Percentiles rank a stretch among this genome's conserved stretches.
phyloP scores from a whole-genome alignment of 2,797 vertebrate genomes.

The Hypotaenidia philippensis region DNA sequence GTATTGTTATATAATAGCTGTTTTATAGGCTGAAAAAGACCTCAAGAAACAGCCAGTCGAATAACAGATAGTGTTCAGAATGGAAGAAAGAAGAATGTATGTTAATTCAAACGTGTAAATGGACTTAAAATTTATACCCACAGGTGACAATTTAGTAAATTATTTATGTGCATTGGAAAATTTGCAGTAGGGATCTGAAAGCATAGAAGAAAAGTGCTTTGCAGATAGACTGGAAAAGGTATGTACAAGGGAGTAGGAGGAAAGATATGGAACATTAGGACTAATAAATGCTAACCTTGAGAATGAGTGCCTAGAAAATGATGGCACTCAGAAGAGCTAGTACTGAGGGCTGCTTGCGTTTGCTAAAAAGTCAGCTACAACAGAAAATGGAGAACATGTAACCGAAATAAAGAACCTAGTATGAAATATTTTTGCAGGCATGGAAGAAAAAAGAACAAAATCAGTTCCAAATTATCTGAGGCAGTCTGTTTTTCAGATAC shows the following conservation, averaged over 20 bases:
- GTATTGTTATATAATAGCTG: background rate
- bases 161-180: background rate
- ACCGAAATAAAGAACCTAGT: background rate
- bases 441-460: background rate
- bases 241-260: background rate
- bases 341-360: background rate
- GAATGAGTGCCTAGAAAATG: background rate
- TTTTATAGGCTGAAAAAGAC: background rate
- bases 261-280: background rate
- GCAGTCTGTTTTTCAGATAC: background rate
- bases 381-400: background rate
- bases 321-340: background rate
- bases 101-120: background rate
- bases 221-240: background rate
- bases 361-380: background rate
- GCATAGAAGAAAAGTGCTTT: background rate
- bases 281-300: constrained; percentile 18
- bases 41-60: background rate
- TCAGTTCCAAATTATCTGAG: background rate
- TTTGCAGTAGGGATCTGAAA: background rate
- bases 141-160: background rate
- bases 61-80: background rate
- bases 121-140: background rate
- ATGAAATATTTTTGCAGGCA: background rate
- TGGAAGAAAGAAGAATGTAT: background rate